Evolutionary conservation across 2,888 invertebrate species (phyloP).

Genomic region (Leptothorax acervorum): DNA sequence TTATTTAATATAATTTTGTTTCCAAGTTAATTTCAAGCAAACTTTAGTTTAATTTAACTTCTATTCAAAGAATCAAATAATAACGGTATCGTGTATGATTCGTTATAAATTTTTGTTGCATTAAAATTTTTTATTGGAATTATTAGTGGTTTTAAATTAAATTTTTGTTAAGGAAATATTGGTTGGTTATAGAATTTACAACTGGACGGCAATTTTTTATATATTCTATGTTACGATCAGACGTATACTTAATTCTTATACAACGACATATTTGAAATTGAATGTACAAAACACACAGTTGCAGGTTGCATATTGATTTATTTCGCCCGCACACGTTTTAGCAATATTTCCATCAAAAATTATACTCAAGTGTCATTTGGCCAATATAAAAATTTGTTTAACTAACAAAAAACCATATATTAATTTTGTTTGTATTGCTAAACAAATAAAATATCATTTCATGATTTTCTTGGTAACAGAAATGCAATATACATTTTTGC

Average conservation of each 20-base stretch:
- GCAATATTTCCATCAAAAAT: neutral
- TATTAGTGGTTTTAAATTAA: constrained; percentile 1
- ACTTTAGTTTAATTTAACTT: neutral
- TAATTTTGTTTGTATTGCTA: neutral
- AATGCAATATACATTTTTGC: neutral
- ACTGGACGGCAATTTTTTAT: constrained; percentile 28
- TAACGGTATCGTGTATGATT: neutral
- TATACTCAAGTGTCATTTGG: neutral
- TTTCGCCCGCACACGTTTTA: neutral
- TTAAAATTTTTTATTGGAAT: neutral
- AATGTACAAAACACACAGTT: neutral
- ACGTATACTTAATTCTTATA: constrained; percentile 10
- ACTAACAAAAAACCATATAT: neutral
- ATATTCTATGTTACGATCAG: neutral
- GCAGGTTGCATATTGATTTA: constrained; percentile 13
- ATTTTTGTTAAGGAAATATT: neutral
- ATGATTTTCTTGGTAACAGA: neutral
- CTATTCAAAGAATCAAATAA: neutral
- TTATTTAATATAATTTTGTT: neutral
- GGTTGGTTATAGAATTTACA: constrained; percentile 11
- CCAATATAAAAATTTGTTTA: constrained; percentile 5
- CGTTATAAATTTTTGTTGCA: neutral
- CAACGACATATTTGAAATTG: constrained; percentile 22
- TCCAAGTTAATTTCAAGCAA: neutral
- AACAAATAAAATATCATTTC: neutral